These are phyloP conservation scores for Myotis brandtii DNA, from an alignment of 2,113 vertebrate genomes.

Conservation along the genomic window DNA sequence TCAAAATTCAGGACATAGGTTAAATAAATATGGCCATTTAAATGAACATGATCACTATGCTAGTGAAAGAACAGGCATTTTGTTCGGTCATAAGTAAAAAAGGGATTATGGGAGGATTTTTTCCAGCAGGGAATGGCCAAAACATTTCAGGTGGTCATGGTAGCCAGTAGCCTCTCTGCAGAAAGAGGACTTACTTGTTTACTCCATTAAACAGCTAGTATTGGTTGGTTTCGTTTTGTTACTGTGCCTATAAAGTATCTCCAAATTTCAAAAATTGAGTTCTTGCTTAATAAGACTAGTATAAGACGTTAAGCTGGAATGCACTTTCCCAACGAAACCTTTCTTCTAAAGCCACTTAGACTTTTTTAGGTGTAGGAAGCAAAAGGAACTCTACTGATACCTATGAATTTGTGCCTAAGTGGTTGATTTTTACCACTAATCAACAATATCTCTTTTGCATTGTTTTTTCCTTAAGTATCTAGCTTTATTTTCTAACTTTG, in stretches of 20 bases:
- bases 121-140: not conserved
- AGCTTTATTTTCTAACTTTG: not conserved
- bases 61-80: not conserved
- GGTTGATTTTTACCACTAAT: not conserved
- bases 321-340: not conserved
- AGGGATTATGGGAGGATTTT: not conserved
- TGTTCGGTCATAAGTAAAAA: not conserved
- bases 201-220: not conserved
- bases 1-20: not conserved
- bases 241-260: not conserved
- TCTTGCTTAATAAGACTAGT: not conserved
- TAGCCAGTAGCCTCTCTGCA: not conserved
- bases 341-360: not conserved
- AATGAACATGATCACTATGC: not conserved
- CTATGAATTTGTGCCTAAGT: not conserved
- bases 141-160: not conserved
- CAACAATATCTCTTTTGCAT: not conserved
- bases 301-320: not conserved
- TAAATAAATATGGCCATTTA: slow-evolving; percentile 5
- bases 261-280: slow-evolving; percentile 8
- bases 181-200: not conserved
- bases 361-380: not conserved
- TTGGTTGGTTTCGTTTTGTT: not conserved
- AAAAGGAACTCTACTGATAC: not conserved
- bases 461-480: not conserved